Percentiles rank a stretch among this genome's conserved stretches.
phyloP scores from a whole-genome alignment of 2,113 vertebrate species.

The Heterotis niloticus region DNA sequence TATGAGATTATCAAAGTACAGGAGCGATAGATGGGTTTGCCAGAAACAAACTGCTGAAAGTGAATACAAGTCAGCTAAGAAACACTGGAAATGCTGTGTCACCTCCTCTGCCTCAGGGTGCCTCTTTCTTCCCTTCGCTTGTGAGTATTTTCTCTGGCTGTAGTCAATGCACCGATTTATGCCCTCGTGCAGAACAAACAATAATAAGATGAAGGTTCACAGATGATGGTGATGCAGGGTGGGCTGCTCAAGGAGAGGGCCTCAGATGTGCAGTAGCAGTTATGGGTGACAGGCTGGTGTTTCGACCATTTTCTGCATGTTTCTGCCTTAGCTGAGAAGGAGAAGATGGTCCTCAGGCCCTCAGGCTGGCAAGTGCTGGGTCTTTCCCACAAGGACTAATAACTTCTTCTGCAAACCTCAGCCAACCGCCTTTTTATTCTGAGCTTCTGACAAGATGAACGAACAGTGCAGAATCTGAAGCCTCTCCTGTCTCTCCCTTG shows the following conservation, averaged over 20 bases:
- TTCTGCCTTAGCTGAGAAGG: background rate
- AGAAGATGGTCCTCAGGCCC: background rate
- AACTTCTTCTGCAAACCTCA: too few relatives aligned
- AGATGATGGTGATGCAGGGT: background rate
- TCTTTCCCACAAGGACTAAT: background rate
- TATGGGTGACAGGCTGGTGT: conserved; percentile 5
- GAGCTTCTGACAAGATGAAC: background rate
- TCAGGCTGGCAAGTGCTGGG: background rate
- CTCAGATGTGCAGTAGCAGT: background rate
- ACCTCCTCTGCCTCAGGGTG: background rate
- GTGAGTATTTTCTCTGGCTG: background rate
- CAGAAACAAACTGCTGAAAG: background rate
- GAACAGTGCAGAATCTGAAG: background rate
- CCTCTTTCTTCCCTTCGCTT: background rate
- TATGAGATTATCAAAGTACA: background rate
- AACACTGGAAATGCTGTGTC: background rate
- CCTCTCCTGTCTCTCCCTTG: too few relatives aligned
- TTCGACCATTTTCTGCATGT: background rate
- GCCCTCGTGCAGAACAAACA: conserved; percentile 3
- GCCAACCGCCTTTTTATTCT: background rate
- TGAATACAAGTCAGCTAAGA: too few relatives aligned
- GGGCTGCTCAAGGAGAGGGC: background rate
- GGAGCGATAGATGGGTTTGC: background rate
- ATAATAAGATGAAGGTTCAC: background rate
- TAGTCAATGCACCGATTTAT: conserved; percentile 8